Percentiles rank a stretch among this genome's conserved stretches.
phyloP scores from a whole-genome alignment of 64 coral and sea anemone species.

The Astreopora myriophthalma region DNA sequence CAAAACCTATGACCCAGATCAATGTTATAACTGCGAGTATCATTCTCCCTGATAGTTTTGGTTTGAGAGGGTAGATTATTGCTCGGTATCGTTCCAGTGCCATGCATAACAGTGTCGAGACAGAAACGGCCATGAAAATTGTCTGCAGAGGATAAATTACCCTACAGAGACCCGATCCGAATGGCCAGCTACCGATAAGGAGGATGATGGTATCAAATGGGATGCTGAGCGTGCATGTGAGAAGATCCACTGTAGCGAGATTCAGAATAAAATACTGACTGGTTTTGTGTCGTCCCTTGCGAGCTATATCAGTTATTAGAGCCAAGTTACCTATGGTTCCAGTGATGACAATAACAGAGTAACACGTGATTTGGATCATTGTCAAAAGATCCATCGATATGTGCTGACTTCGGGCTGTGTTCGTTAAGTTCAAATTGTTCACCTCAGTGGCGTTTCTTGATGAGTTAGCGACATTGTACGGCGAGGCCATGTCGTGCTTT shows the following conservation, averaged over 20 bases:
- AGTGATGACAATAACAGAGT: conserved; percentile 35
- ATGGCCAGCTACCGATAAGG: conserved; percentile 29
- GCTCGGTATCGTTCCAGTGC: conserved; percentile 61
- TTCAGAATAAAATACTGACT: conserved; percentile 80
- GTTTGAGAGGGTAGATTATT: conserved; percentile 58
- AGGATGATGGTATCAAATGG: conserved; percentile 59
- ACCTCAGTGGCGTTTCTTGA: background rate
- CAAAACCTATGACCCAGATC: conserved; percentile 30
- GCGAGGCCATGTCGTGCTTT: background rate
- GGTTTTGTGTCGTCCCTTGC: conserved; percentile 21
- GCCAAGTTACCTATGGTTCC: conserved; percentile 71
- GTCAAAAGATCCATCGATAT: background rate
- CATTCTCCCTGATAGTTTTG: conserved; percentile 24
- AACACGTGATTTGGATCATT: conserved; percentile 39
- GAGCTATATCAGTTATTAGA: conserved; percentile 18
- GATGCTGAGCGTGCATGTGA: conserved; percentile 55
- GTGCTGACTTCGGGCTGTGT: background rate
- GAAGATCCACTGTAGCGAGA: conserved; percentile 55
- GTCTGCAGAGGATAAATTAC: conserved; percentile 75
- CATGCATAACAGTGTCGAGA: conserved; percentile 68
- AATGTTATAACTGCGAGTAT: background rate
- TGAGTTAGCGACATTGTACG: background rate
- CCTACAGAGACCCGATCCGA: conserved; percentile 54
- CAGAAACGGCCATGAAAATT: conserved; percentile 61
- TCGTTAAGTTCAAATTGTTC: background rate